phyloP scores from a whole-genome alignment of 2,888 invertebrate species.

The Leptopilina drosophilae region DNA sequence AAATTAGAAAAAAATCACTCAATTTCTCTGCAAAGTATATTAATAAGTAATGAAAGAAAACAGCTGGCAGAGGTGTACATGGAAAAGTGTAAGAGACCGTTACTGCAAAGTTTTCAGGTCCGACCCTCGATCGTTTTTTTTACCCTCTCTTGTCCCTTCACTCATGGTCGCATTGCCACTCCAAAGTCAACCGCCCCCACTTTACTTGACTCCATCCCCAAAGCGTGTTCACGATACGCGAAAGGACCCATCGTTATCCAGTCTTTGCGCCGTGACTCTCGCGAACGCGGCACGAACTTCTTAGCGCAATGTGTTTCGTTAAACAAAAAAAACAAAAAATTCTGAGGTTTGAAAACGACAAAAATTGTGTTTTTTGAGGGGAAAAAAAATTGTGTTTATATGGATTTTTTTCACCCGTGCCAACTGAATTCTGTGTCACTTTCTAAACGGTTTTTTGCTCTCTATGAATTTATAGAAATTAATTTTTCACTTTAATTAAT shows the following conservation, averaged over 20 bases:
- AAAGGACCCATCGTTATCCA: constrained; percentile 39
- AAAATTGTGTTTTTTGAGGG: neutral
- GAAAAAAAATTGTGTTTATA: too few relatives aligned
- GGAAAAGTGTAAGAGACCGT: constrained; percentile 35
- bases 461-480: too few relatives aligned
- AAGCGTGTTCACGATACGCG: constrained; percentile 36
- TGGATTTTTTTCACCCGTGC: too few relatives aligned
- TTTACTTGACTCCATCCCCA: constrained; percentile 34
- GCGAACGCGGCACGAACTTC: constrained; percentile 12
- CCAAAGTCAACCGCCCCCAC: constrained; percentile 40
- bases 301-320: constrained; percentile 17
- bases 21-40: too few relatives aligned
- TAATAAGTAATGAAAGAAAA: neutral
- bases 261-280: constrained; percentile 38
- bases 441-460: neutral
- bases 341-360: neutral
- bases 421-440: neutral
- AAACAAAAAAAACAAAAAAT: neutral
- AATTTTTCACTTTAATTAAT: too few relatives aligned
- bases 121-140: constrained; percentile 41
- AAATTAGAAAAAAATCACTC: neutral
- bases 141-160: constrained; percentile 38
- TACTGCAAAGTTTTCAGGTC: constrained; percentile 30
- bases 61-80: constrained; percentile 13
- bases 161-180: constrained; percentile 36